Conservation (phyloP, 2,113 vertebrate species). For the Ceratotherium simum region DNA sequence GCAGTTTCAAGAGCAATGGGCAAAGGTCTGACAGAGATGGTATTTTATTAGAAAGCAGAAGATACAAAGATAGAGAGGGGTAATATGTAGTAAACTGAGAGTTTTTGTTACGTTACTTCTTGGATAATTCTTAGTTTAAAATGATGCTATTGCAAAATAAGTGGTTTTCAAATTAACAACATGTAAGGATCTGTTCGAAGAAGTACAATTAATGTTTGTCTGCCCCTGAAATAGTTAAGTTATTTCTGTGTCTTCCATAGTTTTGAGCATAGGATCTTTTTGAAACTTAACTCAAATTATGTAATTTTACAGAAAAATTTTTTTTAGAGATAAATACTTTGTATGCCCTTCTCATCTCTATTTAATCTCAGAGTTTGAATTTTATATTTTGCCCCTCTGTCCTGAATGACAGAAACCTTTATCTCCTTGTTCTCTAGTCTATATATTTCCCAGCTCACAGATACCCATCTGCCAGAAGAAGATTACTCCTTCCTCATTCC, state of each 20-base stretch:
- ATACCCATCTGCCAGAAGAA: background rate
- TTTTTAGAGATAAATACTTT: background rate
- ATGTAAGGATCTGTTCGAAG: background rate
- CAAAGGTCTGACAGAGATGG: background rate
- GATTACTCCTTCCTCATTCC: background rate
- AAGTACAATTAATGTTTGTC: background rate
- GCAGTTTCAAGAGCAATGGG: background rate
- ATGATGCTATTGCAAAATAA: background rate
- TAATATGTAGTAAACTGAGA: background rate
- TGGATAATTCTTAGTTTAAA: slow-evolving; percentile 16
- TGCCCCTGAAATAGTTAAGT: background rate
- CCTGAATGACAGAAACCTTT: background rate
- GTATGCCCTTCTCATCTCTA: background rate
- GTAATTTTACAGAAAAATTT: background rate
- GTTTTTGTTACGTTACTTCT: background rate
- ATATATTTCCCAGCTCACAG: background rate
- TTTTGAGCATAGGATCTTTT: background rate
- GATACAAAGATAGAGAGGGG: background rate
- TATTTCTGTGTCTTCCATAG: background rate
- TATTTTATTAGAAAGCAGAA: background rate
- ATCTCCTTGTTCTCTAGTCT: background rate
- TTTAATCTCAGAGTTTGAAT: slow-evolving; percentile 10
- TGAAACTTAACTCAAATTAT: background rate
- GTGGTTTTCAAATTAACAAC: background rate
- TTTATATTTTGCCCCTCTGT: background rate